A percentile compares a stretch with the other conserved stretches of the same genome.
Evolutionary conservation across 2,888 invertebrate genomes (phyloP).

Genomic region (Volucella inflata): DNA sequence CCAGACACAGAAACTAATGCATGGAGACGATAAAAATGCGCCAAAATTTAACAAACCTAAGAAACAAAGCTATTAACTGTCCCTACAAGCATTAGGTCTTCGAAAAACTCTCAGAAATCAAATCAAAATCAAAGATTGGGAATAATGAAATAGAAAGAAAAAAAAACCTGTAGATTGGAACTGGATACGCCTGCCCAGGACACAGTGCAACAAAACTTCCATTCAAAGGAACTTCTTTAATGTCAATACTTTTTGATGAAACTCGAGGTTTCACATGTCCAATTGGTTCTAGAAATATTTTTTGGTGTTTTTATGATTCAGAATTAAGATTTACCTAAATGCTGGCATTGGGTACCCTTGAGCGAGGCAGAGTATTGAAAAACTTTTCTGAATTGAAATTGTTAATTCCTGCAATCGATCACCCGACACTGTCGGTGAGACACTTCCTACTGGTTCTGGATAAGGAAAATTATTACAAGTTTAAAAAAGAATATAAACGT

Average conservation of each 20-base stretch:
- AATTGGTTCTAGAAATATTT: constrained; percentile 80
- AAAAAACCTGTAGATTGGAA: constrained; percentile 87
- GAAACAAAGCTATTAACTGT: no score
- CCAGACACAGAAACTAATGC: constrained; percentile 13
- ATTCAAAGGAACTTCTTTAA: constrained; percentile 79
- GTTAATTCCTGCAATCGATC: constrained; percentile 85
- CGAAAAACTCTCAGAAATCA: background rate
- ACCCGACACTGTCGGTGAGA: constrained; percentile 86
- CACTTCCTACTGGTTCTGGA: constrained; percentile 88
- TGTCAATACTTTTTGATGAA: constrained; percentile 81
- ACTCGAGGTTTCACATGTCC: constrained; percentile 82
- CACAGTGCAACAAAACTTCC: constrained; percentile 81
- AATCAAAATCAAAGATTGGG: background rate
- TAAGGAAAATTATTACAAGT: constrained; percentile 42
- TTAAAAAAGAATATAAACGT: background rate
- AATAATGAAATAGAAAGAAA: background rate
- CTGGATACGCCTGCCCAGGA: constrained; percentile 85
- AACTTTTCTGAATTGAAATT: constrained; percentile 83
- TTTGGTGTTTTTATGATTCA: constrained; percentile 51
- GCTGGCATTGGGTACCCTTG: constrained; percentile 90
- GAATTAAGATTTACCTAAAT: constrained; percentile 87
- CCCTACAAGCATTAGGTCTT: background rate
- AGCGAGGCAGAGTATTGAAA: constrained; percentile 89
- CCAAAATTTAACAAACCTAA: no score
- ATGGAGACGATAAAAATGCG: background rate